These are phyloP conservation scores for Rotaria magnacalcarata DNA, from an alignment of 2,888 invertebrate genomes.

Conservation along the genomic window DNA sequence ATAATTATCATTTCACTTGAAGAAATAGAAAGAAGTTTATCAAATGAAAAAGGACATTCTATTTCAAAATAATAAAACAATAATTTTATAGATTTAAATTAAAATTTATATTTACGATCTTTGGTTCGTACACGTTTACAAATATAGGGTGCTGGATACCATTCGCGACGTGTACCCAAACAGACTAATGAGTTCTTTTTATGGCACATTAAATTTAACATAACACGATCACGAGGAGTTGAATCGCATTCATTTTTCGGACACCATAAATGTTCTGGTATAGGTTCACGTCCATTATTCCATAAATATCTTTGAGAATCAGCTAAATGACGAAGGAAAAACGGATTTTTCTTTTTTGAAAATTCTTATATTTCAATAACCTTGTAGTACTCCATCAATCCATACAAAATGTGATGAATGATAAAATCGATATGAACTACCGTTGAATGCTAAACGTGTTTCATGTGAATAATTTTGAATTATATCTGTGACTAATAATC, in stretches of 20 bases:
- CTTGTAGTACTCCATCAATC: constrained; percentile 14
- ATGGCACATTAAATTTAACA: background rate
- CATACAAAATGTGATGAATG: background rate
- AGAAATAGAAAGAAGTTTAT: background rate
- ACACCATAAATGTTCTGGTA: constrained; percentile 6
- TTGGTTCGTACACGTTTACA: background rate
- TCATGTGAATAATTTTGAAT: background rate
- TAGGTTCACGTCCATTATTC: background rate
- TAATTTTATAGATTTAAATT: background rate
- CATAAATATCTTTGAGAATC: constrained; percentile 2
- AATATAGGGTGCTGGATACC: background rate
- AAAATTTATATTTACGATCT: background rate
- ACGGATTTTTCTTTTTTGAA: background rate
- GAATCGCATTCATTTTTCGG: background rate
- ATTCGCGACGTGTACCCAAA: background rate
- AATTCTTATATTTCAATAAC: background rate
- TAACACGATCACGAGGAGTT: background rate
- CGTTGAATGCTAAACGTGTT: background rate
- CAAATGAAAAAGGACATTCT: background rate
- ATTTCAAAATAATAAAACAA: background rate
- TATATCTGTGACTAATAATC: background rate
- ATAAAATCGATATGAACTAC: background rate
- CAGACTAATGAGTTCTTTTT: background rate
- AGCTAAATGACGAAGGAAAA: background rate
- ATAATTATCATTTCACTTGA: background rate